Base-by-base conservation (phyloP, 2,888 invertebrate genomes). In the Megastigmus dorsalis region DNA sequence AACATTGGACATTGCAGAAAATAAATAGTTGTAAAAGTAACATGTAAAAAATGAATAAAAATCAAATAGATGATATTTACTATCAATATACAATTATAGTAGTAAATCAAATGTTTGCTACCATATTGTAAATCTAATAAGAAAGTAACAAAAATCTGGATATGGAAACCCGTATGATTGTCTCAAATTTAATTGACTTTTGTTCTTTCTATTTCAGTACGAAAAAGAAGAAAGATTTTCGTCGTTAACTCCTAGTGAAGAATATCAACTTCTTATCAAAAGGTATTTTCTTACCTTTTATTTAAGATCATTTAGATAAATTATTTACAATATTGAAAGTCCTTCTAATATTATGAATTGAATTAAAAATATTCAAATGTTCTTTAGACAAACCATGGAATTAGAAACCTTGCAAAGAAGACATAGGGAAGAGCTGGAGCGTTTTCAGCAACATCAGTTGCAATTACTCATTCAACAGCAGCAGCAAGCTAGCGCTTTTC, bases 321-420 rank as follows among this genome's bases (percentile, higher is more conserved):
- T 18, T 10, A 33, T 18, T 26, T 6, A 18, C 33, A 41, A n/a
- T 33, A 23, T 36, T 10, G 9, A 54, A 54, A n/a, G n/a, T n/a
- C n/a, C n/a, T n/a, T n/a, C n/a, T n/a, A n/a, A n/a, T n/a, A n/a
- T n/a, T n/a, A n/a, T n/a, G n/a, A n/a, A n/a, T n/a, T n/a, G n/a
- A n/a, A n/a, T n/a, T n/a, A n/a, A n/a, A n/a, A n/a, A n/a, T n/a
- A n/a, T n/a, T n/a, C n/a, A 18, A 28, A 23, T 45, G 45, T 66
- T 63, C 10, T 52, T 20, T 30, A 87, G 88, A 77, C 90, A 90
- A 84, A 88, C 89, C 57, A 83, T 85, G 81, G 90, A 90, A 80
- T 81, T 89, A 59, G 89, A 89, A 79, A 88, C 88, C 54, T 78
- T 90, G 76, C 88, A 88, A 73, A 83, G 84, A 72, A 85, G 88